Percentiles rank a stretch among this genome's conserved stretches.
Conservation (phyloP, 1,140 invertebrate genomes). For the Augochlora pura region DNA sequence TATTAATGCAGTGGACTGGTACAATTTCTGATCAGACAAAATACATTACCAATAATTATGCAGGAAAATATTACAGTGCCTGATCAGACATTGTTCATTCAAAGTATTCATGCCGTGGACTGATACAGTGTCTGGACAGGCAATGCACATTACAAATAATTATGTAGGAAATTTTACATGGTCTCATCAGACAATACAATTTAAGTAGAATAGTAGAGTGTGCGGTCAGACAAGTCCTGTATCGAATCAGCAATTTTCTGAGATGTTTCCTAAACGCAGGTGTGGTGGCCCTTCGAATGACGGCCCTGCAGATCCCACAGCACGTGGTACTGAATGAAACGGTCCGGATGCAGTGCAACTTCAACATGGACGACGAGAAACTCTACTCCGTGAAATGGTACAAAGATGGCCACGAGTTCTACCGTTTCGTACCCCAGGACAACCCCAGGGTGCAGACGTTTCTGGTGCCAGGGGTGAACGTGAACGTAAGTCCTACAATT, state of each 20-base stretch:
- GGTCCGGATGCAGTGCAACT: conserved; percentile 88
- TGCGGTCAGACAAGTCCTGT: no score
- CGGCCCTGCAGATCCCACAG: conserved; percentile 85
- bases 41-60: no score
- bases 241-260: background rate
- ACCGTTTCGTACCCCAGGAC: conserved; percentile 88
- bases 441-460: conserved; percentile 88
- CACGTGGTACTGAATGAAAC: conserved; percentile 85
- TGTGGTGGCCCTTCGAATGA: conserved; percentile 80
- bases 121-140: no score
- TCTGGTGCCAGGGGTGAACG: conserved; percentile 87
- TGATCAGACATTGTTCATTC: no score
- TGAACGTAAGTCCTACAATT: conserved; percentile 86
- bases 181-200: no score
- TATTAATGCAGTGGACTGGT: no score
- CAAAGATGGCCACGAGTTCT: conserved; percentile 93
- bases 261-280: conserved; percentile 52
- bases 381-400: conserved; percentile 94
- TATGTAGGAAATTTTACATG: no score
- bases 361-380: conserved; percentile 88
- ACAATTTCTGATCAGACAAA: no score
- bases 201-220: no score
- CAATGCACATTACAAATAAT: no score
- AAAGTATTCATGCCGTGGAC: no score
- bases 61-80: no score